Base-by-base conservation (phyloP, 1,140 invertebrate species). In the Brachionus rubens region DNA sequence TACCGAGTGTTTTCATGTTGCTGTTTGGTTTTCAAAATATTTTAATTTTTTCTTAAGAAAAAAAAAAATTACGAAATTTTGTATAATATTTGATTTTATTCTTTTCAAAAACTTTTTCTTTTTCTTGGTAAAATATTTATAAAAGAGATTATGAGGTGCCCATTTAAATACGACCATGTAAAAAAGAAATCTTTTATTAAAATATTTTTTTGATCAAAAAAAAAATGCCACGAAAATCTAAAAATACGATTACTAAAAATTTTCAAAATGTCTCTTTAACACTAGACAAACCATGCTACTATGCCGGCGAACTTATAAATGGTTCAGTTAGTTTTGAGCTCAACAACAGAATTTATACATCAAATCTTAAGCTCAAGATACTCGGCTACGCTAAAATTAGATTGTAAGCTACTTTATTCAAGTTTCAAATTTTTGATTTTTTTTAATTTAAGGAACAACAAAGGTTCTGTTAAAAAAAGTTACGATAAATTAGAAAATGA, bases 301-400 rank as follows among this genome's bases (percentile, higher is more conserved):
- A 54, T 36, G 28, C 68, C 3, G 46, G 46, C 19, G 68, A 72
- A 30, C n/a, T 50, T 5, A 36, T 72, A 12, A 54, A 54, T 72
- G 68, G 68, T 4, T 40, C 1, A 1, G 28, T 72, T 30, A 48
- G 68, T 7, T 54, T 72, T 50, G 36, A 72, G 12, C 4, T 72
- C 4, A 30, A 24, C 19, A 48, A 72, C n/a, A 33, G 46, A 40
- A 50, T 72, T 50, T 48, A 36, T 36, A 72, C 36, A 4, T 40
- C 30, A 21, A 72, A 40, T 72, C 21, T 72, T 26, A 48, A 30
- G n/a, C 16, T 72, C 10, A 72, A 36, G 30, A 33, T 72, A 30
- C 24, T 72, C 19, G 68, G 68, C 6, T 48, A 72, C 30, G 43
- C 43, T 30, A 72, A 72, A 72, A 54, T 72, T 72, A 28, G 36